Conservation (phyloP, 2,113 vertebrate species). For the Trematomus loennbergii region DNA sequence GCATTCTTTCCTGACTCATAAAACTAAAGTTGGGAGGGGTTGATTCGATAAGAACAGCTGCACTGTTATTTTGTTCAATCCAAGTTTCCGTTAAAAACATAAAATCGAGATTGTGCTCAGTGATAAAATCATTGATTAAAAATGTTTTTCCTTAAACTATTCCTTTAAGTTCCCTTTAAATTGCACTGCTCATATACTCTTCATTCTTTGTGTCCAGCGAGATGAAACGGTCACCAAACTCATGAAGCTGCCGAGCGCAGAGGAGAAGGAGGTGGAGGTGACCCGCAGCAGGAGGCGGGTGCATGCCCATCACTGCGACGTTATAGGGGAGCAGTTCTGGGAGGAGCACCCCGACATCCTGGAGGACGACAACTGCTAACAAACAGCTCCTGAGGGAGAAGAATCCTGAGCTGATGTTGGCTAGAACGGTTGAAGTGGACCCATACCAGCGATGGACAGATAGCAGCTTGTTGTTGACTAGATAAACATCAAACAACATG, state of each 20-base stretch:
- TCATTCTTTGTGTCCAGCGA: constrained; percentile 75
- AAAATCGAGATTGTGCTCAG: too few species aligned
- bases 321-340: constrained; percentile 97
- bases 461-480: background rate
- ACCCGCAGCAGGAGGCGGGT: constrained; percentile 84
- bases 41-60: too few species aligned
- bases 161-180: background rate
- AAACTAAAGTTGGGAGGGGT: too few species aligned
- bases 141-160: too few species aligned
- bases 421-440: background rate
- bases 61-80: too few species aligned
- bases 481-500: background rate
- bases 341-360: constrained; percentile 90
- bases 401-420: background rate
- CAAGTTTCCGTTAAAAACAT: too few species aligned
- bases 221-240: constrained; percentile 87
- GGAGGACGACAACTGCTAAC: constrained; percentile 84
- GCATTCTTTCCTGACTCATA: too few species aligned
- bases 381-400: constrained; percentile 17
- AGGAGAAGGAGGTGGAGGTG: constrained; percentile 85
- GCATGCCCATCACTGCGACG: constrained; percentile 87
- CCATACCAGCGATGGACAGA: constrained; percentile 1
- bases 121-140: too few species aligned
- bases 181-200: background rate
- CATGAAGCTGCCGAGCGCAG: constrained; percentile 83